Conservation (phyloP, 2,113 vertebrate species). For the Apus apus region DNA sequence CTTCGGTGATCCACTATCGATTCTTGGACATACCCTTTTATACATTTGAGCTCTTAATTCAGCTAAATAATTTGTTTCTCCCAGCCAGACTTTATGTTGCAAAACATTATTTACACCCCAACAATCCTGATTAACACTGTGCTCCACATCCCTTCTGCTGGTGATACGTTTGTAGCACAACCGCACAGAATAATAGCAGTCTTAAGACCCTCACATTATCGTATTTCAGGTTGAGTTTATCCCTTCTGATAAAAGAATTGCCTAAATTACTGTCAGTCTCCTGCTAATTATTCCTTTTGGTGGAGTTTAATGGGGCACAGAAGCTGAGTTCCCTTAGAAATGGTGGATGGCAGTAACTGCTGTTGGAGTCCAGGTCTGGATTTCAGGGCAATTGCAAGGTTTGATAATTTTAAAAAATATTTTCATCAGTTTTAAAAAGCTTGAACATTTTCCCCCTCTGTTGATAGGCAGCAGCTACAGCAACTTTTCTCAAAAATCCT, state of each 20-base stretch:
- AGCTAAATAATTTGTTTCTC: background rate
- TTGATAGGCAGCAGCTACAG: background rate
- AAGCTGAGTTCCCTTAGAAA: background rate
- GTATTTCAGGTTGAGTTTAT: background rate
- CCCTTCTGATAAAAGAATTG: constrained; percentile 26
- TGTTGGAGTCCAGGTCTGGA: background rate
- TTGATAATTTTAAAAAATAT: background rate
- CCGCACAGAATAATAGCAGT: background rate
- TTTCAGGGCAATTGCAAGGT: background rate
- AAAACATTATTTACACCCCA: constrained; percentile 13
- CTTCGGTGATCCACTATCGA: background rate
- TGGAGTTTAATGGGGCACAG: background rate
- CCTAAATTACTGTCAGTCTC: constrained; percentile 14
- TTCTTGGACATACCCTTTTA: background rate
- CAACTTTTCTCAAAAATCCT: background rate
- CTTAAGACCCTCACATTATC: background rate
- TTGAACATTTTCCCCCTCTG: background rate
- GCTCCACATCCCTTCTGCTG: background rate
- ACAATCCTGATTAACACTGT: background rate
- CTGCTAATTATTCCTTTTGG: constrained; percentile 27
- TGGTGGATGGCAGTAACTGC: background rate
- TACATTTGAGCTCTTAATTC: constrained; percentile 19
- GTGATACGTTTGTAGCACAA: background rate
- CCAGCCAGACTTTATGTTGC: background rate
- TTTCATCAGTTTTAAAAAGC: background rate